phyloP scores from a whole-genome alignment of 1,140 invertebrate species.

The Matsumurasca onukii region DNA sequence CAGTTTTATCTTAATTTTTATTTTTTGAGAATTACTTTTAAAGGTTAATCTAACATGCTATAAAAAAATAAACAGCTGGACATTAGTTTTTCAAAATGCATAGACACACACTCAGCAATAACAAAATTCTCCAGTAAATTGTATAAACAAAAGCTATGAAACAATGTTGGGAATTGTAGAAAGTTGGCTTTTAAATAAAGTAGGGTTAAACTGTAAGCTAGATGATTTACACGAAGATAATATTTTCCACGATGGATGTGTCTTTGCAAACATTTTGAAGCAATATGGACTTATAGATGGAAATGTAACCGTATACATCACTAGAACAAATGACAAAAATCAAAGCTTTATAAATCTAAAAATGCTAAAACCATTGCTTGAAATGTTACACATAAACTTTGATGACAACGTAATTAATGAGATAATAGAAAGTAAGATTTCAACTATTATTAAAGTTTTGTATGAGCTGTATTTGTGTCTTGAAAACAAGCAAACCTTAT shows the following conservation, averaged over 20 bases:
- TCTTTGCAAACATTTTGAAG: constrained; percentile 15
- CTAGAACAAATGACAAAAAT: background rate
- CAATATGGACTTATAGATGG: background rate
- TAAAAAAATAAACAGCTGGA: too few relatives aligned
- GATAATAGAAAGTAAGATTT: constrained; percentile 53
- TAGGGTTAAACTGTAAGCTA: constrained; percentile 9
- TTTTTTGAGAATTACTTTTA: too few relatives aligned
- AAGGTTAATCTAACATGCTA: too few relatives aligned
- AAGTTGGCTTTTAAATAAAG: background rate
- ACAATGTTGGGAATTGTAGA: constrained; percentile 16
- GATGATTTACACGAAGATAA: background rate
- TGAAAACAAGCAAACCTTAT: constrained; percentile 55
- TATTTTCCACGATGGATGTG: constrained; percentile 21
- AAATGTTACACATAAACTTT: constrained; percentile 39
- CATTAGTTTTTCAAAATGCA: too few relatives aligned
- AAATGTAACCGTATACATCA: background rate
- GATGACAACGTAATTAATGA: constrained; percentile 51
- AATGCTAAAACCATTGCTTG: constrained; percentile 1
- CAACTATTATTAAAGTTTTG: constrained; percentile 54
- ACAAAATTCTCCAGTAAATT: too few relatives aligned
- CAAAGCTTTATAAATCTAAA: background rate
- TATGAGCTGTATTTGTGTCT: constrained; percentile 59
- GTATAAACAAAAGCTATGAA: too few relatives aligned
- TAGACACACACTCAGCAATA: too few relatives aligned
- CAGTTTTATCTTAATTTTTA: too few relatives aligned